Base-by-base conservation (phyloP, 2,113 vertebrate genomes). In the Hiodon alosoides region DNA sequence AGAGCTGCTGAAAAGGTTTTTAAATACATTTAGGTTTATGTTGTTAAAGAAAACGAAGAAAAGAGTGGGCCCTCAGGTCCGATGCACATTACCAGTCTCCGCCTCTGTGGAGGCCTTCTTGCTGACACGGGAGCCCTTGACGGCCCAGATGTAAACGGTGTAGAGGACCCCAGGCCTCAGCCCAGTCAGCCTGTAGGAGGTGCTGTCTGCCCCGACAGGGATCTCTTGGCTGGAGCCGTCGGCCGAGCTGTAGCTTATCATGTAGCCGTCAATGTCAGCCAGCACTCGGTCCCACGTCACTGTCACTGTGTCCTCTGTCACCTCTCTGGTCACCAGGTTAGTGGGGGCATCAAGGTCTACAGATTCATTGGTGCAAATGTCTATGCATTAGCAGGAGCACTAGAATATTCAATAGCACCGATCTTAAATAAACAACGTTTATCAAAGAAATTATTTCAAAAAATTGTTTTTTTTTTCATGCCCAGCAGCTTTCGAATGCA, bases 91-190 rank as follows among this genome's bases (percentile, higher is more conserved):
- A 93, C 91, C 93, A 92, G 91, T 93, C 77, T 89, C 81, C 2
- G 79, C 82, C 64, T 81, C 59, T n/a, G 84, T 85, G 52, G 83
- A 81, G 8, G 77, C 88, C 78, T 86, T 93, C 83, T 77, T 88
- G 87, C 89, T 93, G 73, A 79, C 67, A 73, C 83, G 89, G 75
- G 54, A 73, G 61, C 87, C 90, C 74, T 89, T 93, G 83, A 90
- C 55, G 61, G 92, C 89, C 91, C 92, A 93, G 73, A 93, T 67
- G 3, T 86, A 46, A 7, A 92, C 83, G 10, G 70, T 78, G 78
- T 94, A 93, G 78, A 92, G 81, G 78, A 89, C 72, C 1, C 89
- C 92, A 3, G 92, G 91, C 75, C 79, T 90, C 80, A 96, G 85
- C 64, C 77, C 82, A 8, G 75, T 85, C 78, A 93, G 82, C 58